These are phyloP conservation scores for Misgurnus anguillicaudatus DNA, from an alignment of 2,113 vertebrate genomes.

Conservation along the genomic window DNA sequence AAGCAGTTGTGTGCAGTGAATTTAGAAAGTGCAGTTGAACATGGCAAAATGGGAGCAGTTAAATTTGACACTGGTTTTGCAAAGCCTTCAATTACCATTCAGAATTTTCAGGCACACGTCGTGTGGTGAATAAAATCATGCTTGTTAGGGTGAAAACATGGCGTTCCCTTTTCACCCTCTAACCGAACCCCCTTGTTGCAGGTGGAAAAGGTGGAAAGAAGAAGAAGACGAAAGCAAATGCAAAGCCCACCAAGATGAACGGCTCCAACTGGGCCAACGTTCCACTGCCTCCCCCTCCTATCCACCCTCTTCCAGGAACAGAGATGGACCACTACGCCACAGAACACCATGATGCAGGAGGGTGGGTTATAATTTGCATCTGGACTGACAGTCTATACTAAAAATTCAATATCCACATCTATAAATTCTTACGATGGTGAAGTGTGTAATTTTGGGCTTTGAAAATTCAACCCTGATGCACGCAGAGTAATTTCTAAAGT, in stretches of 20 bases:
- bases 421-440: conserved; percentile 1
- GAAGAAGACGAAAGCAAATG: conserved; percentile 92
- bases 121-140: conserved; percentile 3
- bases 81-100: conserved; percentile 30
- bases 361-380: conserved; percentile 59
- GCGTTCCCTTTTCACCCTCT: conserved; percentile 34
- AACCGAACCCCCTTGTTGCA: conserved; percentile 63
- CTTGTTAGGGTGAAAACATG: conserved; percentile 27
- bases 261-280: conserved; percentile 94
- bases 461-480: not conserved
- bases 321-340: conserved; percentile 91
- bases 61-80: conserved; percentile 28
- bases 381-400: not conserved
- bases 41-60: conserved; percentile 45
- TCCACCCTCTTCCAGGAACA: conserved; percentile 94
- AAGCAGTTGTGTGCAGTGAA: conserved; percentile 42
- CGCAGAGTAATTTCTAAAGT: not conserved
- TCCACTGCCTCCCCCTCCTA: conserved; percentile 91
- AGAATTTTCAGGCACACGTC: conserved; percentile 5
- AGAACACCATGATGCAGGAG: conserved; percentile 92
- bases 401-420: not conserved
- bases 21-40: conserved; percentile 41
- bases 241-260: conserved; percentile 89
- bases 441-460: not conserved
- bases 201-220: conserved; percentile 99